phyloP scores from a whole-genome alignment of 2,888 invertebrate genomes.

The Bellardia pandia region DNA sequence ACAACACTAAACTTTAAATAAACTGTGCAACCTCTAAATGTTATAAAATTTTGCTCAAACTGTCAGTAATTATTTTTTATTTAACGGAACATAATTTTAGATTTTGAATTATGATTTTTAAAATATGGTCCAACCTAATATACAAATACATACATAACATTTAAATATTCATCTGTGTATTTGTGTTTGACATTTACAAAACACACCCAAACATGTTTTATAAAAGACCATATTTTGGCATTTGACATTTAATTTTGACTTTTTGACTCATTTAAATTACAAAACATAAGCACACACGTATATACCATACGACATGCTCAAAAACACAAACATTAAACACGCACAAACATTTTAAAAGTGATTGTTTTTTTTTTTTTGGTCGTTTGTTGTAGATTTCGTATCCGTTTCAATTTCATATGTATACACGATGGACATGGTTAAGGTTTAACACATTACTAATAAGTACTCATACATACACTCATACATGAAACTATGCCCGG shows the following conservation, averaged over 20 bases:
- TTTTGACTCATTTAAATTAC: conserved; percentile 62
- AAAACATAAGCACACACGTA: conserved; percentile 6
- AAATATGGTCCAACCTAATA: no score
- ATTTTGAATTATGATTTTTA: no score
- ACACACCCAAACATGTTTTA: conserved; percentile 39
- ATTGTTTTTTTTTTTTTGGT: background rate
- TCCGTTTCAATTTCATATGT: conserved; percentile 18
- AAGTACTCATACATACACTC: background rate
- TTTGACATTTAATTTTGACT: conserved; percentile 61
- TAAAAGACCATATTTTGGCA: conserved; percentile 31
- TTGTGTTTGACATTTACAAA: conserved; percentile 38
- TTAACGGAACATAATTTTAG: no score
- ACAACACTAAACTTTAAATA: no score
- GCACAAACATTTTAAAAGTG: conserved; percentile 21
- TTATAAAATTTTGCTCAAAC: no score
- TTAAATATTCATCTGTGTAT: background rate
- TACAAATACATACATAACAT: background rate
- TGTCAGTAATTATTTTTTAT: no score
- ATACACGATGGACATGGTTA: conserved; percentile 24
- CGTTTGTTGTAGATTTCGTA: background rate
- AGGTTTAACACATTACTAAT: conserved; percentile 50
- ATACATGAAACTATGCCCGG: background rate
- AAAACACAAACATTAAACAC: conserved; percentile 26
- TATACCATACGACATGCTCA: conserved; percentile 7
- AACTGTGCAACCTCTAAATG: no score